Conservation (phyloP, 2,797 vertebrate species). For the Cyclura pinguis region DNA sequence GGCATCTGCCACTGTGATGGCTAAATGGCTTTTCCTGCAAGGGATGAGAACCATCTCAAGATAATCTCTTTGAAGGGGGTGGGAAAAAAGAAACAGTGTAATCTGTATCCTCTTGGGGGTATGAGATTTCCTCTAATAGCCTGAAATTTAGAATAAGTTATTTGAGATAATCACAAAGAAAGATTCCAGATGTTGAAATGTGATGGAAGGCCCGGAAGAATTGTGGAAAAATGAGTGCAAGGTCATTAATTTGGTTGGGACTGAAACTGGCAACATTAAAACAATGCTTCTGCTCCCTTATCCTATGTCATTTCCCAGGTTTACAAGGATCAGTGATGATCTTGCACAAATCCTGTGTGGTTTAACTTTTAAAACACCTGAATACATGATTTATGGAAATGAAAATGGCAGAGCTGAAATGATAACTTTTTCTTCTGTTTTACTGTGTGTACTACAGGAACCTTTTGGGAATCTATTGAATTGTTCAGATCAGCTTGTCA, state of each 20-base stretch:
- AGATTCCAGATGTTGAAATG: conserved; percentile 44
- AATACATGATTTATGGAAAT: conserved; percentile 22
- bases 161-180: conserved; percentile 56
- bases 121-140: conserved; percentile 58
- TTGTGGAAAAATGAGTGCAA: conserved; percentile 43
- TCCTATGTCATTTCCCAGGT: neutral
- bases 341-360: neutral
- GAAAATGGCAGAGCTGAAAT: neutral
- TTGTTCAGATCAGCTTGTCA: neutral
- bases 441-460: no score
- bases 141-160: conserved; percentile 56
- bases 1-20: conserved; percentile 56
- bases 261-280: conserved; percentile 24
- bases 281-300: conserved; percentile 3
- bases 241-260: conserved; percentile 27
- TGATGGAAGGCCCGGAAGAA: conserved; percentile 37
- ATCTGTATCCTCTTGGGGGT: conserved; percentile 51
- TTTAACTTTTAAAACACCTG: neutral
- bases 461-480: neutral
- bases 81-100: conserved; percentile 18
- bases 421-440: no score
- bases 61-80: conserved; percentile 42
- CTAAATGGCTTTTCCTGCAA: conserved; percentile 68
- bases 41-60: conserved; percentile 52
- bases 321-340: neutral